Conservation (phyloP, 2,888 invertebrate species). For the Lacanobia wlatinum region DNA sequence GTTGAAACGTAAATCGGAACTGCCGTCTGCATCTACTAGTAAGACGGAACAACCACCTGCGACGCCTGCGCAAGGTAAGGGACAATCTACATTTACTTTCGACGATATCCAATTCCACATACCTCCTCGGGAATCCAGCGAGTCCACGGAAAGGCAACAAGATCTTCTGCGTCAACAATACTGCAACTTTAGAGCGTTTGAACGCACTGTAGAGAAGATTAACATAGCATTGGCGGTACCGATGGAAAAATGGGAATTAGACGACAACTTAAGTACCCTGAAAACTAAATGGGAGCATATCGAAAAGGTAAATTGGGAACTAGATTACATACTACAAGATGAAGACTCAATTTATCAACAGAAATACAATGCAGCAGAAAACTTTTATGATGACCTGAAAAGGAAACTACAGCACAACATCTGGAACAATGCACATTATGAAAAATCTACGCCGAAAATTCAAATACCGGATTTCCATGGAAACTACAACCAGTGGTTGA, state of each 20-base stretch:
- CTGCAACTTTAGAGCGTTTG: too few relatives aligned
- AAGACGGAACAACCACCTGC: background rate
- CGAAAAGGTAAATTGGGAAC: slow-evolving; percentile 11
- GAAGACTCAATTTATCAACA: slow-evolving; percentile 25
- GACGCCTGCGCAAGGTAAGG: background rate
- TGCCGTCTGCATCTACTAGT: background rate
- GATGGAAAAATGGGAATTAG: slow-evolving; percentile 12
- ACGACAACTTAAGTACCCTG: background rate
- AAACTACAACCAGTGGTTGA: too few relatives aligned
- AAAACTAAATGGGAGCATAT: slow-evolving; percentile 11
- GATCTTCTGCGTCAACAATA: too few relatives aligned
- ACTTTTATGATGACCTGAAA: slow-evolving; percentile 13
- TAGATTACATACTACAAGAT: slow-evolving; percentile 14
- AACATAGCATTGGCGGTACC: slow-evolving; percentile 2
- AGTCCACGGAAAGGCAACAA: too few relatives aligned
- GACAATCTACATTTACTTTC: background rate
- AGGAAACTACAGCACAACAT: slow-evolving; percentile 17
- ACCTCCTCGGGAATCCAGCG: too few relatives aligned
- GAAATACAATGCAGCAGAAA: slow-evolving; percentile 16
- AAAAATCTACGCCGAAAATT: slow-evolving; percentile 27
- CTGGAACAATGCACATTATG: slow-evolving; percentile 25
- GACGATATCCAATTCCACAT: background rate
- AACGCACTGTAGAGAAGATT: background rate
- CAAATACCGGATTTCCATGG: too few relatives aligned
- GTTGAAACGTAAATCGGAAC: slow-evolving; percentile 10